These are phyloP conservation scores for Microchrysa polita DNA, from an alignment of 2,888 invertebrate species.

Conservation along the genomic window DNA sequence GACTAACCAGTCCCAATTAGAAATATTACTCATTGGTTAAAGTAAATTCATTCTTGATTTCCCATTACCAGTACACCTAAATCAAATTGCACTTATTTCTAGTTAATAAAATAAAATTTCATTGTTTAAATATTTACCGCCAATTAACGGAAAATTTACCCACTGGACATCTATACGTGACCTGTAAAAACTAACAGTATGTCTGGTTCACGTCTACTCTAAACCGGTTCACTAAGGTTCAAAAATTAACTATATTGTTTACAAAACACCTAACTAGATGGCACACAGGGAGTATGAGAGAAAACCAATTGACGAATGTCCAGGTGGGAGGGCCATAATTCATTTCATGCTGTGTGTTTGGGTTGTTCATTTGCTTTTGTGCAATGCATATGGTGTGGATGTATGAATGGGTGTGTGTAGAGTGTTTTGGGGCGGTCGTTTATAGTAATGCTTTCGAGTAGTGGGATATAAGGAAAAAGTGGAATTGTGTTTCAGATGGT, in stretches of 20 bases:
- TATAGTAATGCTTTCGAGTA: neutral
- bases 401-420: conserved; percentile 14
- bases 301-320: conserved; percentile 1
- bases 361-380: too few relatives aligned
- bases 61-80: too few relatives aligned
- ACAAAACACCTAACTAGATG: conserved; percentile 47
- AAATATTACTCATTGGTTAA: too few relatives aligned
- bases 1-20: too few relatives aligned
- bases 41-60: too few relatives aligned
- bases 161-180: conserved; percentile 19
- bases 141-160: too few relatives aligned
- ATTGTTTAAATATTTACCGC: too few relatives aligned
- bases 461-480: neutral
- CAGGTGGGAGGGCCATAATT: conserved; percentile 9
- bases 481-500: too few relatives aligned
- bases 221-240: conserved; percentile 38
- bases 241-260: conserved; percentile 34
- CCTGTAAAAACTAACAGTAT: neutral
- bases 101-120: too few relatives aligned
- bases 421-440: conserved; percentile 31
- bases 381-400: conserved; percentile 17
- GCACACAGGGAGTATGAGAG: conserved; percentile 33
- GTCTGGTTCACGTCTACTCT: conserved; percentile 3
- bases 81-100: too few relatives aligned
- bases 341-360: neutral